These are phyloP conservation scores for Hydrotaea diabolus DNA, from an alignment of 2,888 invertebrate species.

Conservation along the genomic window DNA sequence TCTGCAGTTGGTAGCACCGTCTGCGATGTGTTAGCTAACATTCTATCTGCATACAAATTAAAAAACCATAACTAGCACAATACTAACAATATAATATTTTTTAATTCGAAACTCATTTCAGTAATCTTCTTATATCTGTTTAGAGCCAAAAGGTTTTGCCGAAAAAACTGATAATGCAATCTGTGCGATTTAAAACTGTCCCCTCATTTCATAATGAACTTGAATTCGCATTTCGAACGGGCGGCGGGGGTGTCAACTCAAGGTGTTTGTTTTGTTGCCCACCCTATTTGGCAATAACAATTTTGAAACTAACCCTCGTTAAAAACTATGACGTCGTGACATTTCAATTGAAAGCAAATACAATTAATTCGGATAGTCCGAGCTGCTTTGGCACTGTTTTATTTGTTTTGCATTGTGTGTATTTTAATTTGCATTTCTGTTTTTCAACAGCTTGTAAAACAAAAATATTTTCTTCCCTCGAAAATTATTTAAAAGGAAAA, in stretches of 20 bases:
- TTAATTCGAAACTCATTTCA: too few relatives aligned
- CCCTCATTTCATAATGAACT: not conserved
- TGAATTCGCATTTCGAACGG: not conserved
- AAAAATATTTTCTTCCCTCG: constrained; percentile 1
- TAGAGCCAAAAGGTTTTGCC: too few relatives aligned
- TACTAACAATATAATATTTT: too few relatives aligned
- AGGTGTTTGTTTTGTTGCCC: not conserved
- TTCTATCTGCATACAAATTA: too few relatives aligned
- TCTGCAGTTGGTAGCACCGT: too few relatives aligned
- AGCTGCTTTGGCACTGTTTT: not conserved
- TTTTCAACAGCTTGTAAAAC: not conserved
- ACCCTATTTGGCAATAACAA: not conserved
- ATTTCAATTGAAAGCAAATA: constrained; percentile 1
- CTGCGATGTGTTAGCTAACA: too few relatives aligned
- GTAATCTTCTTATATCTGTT: too few relatives aligned
- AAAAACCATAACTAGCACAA: too few relatives aligned
- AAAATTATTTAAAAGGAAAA: not conserved
- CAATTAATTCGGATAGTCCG: constrained; percentile 24
- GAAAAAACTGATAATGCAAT: too few relatives aligned
- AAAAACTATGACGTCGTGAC: not conserved
- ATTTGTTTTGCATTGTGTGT: not conserved
- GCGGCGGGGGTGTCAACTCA: not conserved
- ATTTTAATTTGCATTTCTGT: not conserved
- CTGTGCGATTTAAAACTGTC: too few relatives aligned
- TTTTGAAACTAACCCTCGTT: constrained; percentile 8